Evolutionary conservation across 2,113 vertebrate species (phyloP).

Genomic region (Phocoena phocoena): DNA sequence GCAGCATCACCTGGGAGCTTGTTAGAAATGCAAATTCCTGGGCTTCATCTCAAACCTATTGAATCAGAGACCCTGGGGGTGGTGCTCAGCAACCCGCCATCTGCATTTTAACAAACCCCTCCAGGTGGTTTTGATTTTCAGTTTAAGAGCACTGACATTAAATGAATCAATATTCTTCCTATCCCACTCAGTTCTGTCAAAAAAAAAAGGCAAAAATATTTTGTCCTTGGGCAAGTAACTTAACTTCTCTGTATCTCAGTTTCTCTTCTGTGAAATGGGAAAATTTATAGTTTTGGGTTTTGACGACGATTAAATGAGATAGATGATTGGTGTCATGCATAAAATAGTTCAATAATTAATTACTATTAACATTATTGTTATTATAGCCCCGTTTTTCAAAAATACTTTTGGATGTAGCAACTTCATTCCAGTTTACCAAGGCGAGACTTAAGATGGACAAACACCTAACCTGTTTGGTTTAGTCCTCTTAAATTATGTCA

Average conservation of each 20-base stretch:
- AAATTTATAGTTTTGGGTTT: conserved; percentile 9
- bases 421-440: background rate
- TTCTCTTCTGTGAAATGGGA: background rate
- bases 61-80: background rate
- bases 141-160: background rate
- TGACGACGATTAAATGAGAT: background rate
- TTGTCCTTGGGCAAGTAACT: background rate
- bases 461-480: background rate
- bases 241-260: background rate
- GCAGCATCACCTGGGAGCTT: background rate
- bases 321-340: background rate
- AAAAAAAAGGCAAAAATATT: background rate
- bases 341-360: background rate
- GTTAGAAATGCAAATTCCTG: background rate
- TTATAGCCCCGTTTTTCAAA: background rate
- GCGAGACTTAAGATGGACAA: background rate
- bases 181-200: background rate
- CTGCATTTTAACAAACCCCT: background rate
- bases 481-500: background rate
- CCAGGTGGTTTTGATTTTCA: background rate
- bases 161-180: background rate
- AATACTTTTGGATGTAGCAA: background rate
- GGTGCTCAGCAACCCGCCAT: background rate
- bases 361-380: background rate
- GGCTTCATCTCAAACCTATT: background rate